These are phyloP conservation scores for Egretta garzetta DNA, from an alignment of 2,113 vertebrate species.

Conservation along the genomic window DNA sequence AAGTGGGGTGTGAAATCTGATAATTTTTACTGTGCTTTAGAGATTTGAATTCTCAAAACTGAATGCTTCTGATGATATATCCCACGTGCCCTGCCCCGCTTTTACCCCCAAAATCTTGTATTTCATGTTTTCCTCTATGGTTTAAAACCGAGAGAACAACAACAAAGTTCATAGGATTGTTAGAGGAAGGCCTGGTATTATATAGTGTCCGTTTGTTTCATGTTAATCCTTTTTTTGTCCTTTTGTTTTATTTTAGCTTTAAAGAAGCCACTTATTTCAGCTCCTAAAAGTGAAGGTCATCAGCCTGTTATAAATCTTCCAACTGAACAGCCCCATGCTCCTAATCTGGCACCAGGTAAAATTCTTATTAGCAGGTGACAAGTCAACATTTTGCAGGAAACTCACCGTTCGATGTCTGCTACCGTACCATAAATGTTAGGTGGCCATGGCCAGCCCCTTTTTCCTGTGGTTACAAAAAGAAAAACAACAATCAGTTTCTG, in stretches of 20 bases:
- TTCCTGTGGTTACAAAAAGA: not conserved
- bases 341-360: conserved; percentile 74
- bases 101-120: not conserved
- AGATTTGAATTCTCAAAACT: not conserved
- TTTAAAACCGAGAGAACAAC: not conserved
- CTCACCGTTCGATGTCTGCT: not conserved
- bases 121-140: not conserved
- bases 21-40: not conserved
- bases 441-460: not conserved
- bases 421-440: accelerated
- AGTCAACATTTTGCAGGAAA: not conserved
- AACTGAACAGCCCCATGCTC: conserved; percentile 68
- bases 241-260: conserved; percentile 68
- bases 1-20: not conserved
- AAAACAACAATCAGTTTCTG: not conserved
- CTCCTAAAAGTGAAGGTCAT: conserved; percentile 56
- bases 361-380: not conserved
- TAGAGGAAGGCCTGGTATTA: not conserved
- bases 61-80: not conserved
- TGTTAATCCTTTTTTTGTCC: conserved; percentile 9
- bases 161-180: not conserved
- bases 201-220: not conserved
- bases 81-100: too few relatives aligned
- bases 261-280: conserved; percentile 74
- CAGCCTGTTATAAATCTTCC: conserved; percentile 45